Percentiles rank a stretch among this genome's conserved stretches.
Conservation (phyloP, 2,797 vertebrate species). For the Parotocinclus haroldoi region DNA sequence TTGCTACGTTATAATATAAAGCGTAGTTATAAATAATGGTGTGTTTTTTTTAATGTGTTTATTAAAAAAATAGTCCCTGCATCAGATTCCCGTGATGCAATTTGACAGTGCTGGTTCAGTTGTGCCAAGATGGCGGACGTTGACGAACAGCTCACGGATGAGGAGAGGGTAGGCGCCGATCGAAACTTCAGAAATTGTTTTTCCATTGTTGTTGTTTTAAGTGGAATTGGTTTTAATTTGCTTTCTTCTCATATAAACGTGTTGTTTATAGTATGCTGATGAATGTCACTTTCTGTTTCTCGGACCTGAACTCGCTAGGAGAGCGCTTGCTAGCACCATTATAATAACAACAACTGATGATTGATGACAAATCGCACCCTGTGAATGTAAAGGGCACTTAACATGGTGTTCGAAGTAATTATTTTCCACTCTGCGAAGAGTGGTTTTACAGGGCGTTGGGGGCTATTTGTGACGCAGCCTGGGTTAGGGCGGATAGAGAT, state of each 20-base stretch:
- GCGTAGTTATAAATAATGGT: no score
- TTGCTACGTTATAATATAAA: constrained; percentile 3
- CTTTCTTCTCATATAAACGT: not conserved
- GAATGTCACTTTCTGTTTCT: not conserved
- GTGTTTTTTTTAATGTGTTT: not conserved
- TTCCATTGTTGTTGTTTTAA: rapidly evolving
- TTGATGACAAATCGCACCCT: not conserved
- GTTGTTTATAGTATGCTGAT: not conserved
- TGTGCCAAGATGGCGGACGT: constrained; percentile 89
- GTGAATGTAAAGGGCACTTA: constrained; percentile 8
- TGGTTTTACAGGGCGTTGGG: not conserved
- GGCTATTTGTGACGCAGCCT: not conserved
- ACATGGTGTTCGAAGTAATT: not conserved
- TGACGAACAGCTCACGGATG: constrained; percentile 84
- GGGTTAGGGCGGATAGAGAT: constrained; percentile 6
- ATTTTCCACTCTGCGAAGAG: not conserved
- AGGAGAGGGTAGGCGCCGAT: constrained; percentile 82
- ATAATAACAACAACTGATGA: not conserved
- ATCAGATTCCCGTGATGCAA: constrained; percentile 43
- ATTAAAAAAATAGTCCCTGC: not conserved
- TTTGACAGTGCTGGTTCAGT: constrained; percentile 49
- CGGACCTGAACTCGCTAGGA: not conserved
- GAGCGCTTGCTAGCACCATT: constrained; percentile 20
- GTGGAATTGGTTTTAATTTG: not conserved
- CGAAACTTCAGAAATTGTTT: not conserved